Evolutionary conservation across 2,113 vertebrate species (phyloP).

Genomic region (Nematolebias whitei): DNA sequence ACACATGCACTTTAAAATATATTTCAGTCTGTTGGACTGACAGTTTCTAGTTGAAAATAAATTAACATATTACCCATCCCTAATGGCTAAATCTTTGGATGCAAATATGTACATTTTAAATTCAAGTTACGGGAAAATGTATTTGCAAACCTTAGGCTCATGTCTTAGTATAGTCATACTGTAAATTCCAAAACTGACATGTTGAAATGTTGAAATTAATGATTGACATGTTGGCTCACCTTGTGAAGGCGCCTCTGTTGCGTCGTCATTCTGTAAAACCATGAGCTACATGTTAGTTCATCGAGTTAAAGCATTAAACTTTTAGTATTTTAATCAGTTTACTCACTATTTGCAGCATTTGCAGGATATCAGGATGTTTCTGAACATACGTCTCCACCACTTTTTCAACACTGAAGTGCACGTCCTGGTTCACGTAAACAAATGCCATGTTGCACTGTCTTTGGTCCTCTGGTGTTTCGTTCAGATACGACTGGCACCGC

Average conservation of each 20-base stretch:
- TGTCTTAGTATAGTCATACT: too few species aligned
- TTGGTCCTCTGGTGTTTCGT: slow-evolving; percentile 69
- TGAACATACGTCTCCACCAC: slow-evolving; percentile 80
- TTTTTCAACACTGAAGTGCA: slow-evolving; percentile 80
- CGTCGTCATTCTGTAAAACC: slow-evolving; percentile 71
- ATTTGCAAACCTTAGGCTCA: too few species aligned
- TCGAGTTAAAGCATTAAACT: background rate
- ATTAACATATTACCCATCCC: too few species aligned
- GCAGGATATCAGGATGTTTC: slow-evolving; percentile 78
- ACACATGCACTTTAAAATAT: too few species aligned
- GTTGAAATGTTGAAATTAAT: background rate
- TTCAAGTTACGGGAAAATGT: too few species aligned
- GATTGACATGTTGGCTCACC: slow-evolving; percentile 58
- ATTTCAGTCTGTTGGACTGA: too few species aligned
- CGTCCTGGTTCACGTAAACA: slow-evolving; percentile 82
- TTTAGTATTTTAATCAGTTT: background rate
- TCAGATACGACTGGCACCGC: slow-evolving; percentile 78
- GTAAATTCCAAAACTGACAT: background rate
- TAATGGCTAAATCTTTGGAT: too few species aligned
- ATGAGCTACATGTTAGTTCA: background rate
- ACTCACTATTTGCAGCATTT: slow-evolving; percentile 72
- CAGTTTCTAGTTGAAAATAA: too few species aligned
- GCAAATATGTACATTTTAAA: too few species aligned
- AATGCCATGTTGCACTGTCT: slow-evolving; percentile 79
- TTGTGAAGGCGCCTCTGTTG: slow-evolving; percentile 65